Conservation (phyloP, 2,888 invertebrate species). For the Orthosia gothica region DNA sequence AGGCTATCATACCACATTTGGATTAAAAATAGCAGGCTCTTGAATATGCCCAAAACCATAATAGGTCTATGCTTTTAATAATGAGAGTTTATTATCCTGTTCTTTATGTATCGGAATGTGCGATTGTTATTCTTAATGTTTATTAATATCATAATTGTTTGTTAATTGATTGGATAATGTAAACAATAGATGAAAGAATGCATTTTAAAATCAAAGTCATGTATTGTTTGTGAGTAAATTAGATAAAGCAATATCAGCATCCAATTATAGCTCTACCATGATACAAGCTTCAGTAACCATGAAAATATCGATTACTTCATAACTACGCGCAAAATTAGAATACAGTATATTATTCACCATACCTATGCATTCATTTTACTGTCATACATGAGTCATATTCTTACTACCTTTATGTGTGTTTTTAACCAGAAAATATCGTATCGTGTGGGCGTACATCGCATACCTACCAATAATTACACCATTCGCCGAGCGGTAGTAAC, state of each 20-base stretch:
- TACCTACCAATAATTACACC: slow-evolving; percentile 97
- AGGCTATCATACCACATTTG: too few species aligned
- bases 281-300: slow-evolving; percentile 26
- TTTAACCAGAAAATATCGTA: slow-evolving; percentile 44
- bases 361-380: slow-evolving; percentile 24
- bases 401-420: neutral
- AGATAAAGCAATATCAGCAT: slow-evolving; percentile 15
- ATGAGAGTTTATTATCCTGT: too few species aligned
- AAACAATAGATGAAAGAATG: slow-evolving; percentile 9
- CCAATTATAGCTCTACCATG: slow-evolving; percentile 12
- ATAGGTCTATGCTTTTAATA: too few species aligned
- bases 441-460: slow-evolving; percentile 58
- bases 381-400: slow-evolving; percentile 53
- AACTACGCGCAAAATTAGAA: slow-evolving; percentile 29
- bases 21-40: neutral
- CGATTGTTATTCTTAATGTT: neutral
- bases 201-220: neutral
- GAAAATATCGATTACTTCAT: slow-evolving; percentile 55
- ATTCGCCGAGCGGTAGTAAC: slow-evolving; percentile 99
- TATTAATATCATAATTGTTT: neutral
- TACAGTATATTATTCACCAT: slow-evolving; percentile 13
- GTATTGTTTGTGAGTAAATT: neutral
- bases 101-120: neutral
- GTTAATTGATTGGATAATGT: neutral
- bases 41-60: neutral